These are phyloP conservation scores for Cylas formicarius DNA, from an alignment of 1,140 invertebrate genomes.

Conservation along the genomic window DNA sequence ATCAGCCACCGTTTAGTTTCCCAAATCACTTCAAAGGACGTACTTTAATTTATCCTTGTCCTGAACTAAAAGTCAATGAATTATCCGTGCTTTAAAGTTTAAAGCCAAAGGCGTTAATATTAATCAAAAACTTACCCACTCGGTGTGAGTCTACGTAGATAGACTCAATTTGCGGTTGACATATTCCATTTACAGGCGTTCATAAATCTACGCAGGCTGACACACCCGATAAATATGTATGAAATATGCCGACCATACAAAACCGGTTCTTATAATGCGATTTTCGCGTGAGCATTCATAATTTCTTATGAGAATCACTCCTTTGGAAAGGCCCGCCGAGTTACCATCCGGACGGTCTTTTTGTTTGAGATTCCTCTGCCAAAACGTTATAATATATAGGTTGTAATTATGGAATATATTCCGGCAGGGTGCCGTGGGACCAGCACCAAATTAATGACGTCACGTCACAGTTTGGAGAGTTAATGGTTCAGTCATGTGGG, in stretches of 20 bases:
- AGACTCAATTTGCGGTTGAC: conserved; percentile 28
- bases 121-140: conserved; percentile 17
- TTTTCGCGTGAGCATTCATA: conserved; percentile 22
- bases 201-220: conserved; percentile 24
- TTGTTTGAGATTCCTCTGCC: too few relatives aligned
- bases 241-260: conserved; percentile 24
- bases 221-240: conserved; percentile 29
- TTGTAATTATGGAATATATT: too few relatives aligned
- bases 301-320: conserved; percentile 19
- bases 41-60: too few relatives aligned
- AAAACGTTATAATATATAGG: too few relatives aligned
- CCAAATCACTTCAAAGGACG: too few relatives aligned
- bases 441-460: too few relatives aligned
- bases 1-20: too few relatives aligned
- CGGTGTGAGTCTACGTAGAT: conserved; percentile 17
- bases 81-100: too few relatives aligned
- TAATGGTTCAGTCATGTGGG: too few relatives aligned
- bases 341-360: conserved; percentile 12
- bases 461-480: too few relatives aligned
- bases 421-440: too few relatives aligned
- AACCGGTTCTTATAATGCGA: conserved; percentile 25
- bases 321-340: background rate
- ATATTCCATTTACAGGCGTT: conserved; percentile 28
- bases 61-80: too few relatives aligned
- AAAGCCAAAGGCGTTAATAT: conserved; percentile 11